Base-by-base conservation (phyloP, 2,113 vertebrate species). In the Stigmatopora argus region DNA sequence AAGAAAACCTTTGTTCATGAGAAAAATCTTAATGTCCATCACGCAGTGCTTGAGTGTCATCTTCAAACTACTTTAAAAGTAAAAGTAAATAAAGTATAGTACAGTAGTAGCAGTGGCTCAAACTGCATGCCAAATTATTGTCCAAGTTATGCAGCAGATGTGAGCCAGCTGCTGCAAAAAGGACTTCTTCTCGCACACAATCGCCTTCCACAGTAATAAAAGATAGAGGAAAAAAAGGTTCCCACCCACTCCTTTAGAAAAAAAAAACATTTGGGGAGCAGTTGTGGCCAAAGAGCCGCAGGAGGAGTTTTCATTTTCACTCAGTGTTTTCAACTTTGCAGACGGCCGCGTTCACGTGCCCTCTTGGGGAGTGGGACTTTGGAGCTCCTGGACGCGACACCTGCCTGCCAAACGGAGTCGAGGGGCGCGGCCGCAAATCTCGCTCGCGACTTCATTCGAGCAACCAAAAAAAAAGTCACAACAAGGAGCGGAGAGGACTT, bases 401-500 rank as follows among this genome's bases (percentile, higher is more conserved):
- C 82, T 86, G 83, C 78, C 77, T 88, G 84, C 75, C 82, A 83
- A 86, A 53, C 66, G 49, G 65, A 52, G 7, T 70, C 8, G 62
- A 77, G 81, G 87, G 90, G 90, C 83, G 91, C 86, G 91, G 91
- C 76, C 78, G 77, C 69, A 79, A 69, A 82, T 79, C 61, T 90
- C 88, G 78, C 66, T 83, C 79, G 77, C 79, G 41, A 62, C 76
- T 55, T 55, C 7, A 56, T 23, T 56, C 7, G 53, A 23, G 52
- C 52, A 7, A 55, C 52, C 1, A 52, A 52, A 53, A 52, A 49
- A 26, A 31, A 55, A 55, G 53, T 56, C 53, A 31, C 23, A 56
- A 56, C 53, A 56, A 45, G 19, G 13, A 61, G 31, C 12, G 59
- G n/a, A 45, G 38, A 61, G 59, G 12, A 23, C 59, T 61, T 21